These are phyloP conservation scores for Cyanoramphus novaezelandiae DNA, from an alignment of 2,113 vertebrate species.

Conservation along the genomic window DNA sequence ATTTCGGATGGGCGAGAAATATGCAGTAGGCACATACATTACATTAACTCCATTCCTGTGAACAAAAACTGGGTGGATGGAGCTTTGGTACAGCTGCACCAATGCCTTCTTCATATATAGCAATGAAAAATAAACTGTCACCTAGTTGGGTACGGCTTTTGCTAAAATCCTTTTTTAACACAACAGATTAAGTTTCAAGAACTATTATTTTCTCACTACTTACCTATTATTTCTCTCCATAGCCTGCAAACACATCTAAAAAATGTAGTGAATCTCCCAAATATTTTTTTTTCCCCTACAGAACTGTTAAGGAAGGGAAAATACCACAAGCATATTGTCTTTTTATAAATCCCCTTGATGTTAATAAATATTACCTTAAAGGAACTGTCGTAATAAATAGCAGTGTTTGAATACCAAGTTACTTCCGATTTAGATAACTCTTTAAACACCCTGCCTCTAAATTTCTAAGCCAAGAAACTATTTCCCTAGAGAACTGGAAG, in stretches of 20 bases:
- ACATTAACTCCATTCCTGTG: background rate
- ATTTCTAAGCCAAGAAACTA: background rate
- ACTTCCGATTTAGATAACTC: background rate
- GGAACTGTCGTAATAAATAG: background rate
- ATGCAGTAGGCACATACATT: background rate
- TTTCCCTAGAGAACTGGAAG: background rate
- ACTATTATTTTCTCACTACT: background rate
- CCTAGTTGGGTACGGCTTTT: background rate
- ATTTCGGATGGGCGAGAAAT: background rate
- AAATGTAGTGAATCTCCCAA: background rate
- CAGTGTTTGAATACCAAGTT: background rate
- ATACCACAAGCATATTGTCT: fast-evolving
- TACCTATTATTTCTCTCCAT: background rate
- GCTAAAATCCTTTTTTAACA: background rate
- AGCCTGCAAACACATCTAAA: background rate
- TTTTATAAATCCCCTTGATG: background rate
- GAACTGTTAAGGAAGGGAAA: background rate
- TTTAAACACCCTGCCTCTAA: background rate
- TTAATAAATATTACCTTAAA: background rate
- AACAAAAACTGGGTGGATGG: background rate
- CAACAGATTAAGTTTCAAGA: background rate
- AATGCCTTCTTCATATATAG: background rate
- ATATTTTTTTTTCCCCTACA: background rate
- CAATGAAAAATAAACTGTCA: background rate
- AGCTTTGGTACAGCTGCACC: background rate